phyloP scores from a whole-genome alignment of 2,797 vertebrate species.

The Hippocampus kuda region DNA sequence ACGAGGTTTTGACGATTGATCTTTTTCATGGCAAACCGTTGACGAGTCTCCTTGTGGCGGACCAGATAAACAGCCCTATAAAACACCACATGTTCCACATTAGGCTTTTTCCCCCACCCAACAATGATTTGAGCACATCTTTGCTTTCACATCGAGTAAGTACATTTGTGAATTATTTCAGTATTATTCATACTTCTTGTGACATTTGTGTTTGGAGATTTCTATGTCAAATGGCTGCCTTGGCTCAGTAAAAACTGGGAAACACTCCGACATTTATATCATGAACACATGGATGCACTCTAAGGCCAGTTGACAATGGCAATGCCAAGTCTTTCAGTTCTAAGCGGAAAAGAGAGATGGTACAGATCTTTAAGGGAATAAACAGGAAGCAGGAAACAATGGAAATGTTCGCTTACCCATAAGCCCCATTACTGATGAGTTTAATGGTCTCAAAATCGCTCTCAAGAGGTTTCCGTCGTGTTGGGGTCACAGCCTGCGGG shows the following conservation, averaged over 20 bases:
- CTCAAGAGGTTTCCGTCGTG: constrained; percentile 83
- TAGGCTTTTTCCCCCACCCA: neutral
- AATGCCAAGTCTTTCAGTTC: neutral
- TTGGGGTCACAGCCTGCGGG: constrained; percentile 56
- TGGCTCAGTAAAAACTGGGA: too few species aligned
- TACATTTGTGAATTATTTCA: neutral
- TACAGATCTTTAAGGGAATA: neutral
- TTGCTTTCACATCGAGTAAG: neutral
- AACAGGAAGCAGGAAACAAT: neutral
- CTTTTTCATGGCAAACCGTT: constrained; percentile 97
- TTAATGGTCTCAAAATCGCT: constrained; percentile 94
- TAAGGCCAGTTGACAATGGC: neutral
- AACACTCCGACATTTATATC: neutral
- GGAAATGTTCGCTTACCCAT: constrained; percentile 71
- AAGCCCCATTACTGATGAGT: constrained; percentile 94
- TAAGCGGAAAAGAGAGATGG: neutral
- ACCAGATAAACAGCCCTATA: constrained; percentile 89
- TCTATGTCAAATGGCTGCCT: too few species aligned
- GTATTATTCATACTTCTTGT: neutral
- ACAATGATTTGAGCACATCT: neutral
- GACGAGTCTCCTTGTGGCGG: constrained; percentile 85
- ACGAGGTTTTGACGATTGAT: constrained; percentile 98
- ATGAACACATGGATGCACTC: neutral
- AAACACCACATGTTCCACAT: constrained; percentile 3
- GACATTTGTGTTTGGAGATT: neutral